Base-by-base conservation (phyloP, 1,140 invertebrate genomes). In the Zaprionus tsacasi region DNA sequence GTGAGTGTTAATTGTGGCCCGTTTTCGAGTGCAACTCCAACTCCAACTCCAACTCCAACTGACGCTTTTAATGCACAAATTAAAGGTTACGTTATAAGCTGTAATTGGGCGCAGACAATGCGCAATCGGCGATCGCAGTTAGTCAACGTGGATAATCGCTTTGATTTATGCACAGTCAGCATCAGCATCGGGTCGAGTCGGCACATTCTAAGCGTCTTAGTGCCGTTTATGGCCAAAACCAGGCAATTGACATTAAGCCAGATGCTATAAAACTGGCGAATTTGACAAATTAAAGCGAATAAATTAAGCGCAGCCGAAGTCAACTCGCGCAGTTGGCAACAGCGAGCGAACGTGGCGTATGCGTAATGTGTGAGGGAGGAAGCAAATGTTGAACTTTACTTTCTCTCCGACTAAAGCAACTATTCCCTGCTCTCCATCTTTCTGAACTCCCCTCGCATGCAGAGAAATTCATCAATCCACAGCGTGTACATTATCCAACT, bases 261-360 rank as follows among this genome's bases (percentile, higher is more conserved):
- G 40, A 52, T 68, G 70, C 36, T 35, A 65, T 65, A 30, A 56
- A 65, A 65, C 52, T 30, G 61, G 30, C 69, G 59, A 69, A 66
- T 59, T 77, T 83, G 77, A 81, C 81, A 83, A 85, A 85, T 83
- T 57, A 61, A 69, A 52, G 60, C 61, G 76, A 69, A 83, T 83
- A 85, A 85, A 83, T 80, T 77, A 56, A 33, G 5, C 35, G 11
- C 35, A 15, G 17, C 13, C 36, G 4, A 67, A 59, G n/a, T 30
- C 27, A 52, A 52, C 3, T 50, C 45, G 10, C 50, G 33, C 69
- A 38, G 48, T 76, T 67, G 33, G 67, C 52, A 81, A 72, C 67
- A 77, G 40, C 17, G 45, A 27, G 6, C 12, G 36, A 33, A 35
- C 10, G n/a, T 56, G 38, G 12, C 54, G 61, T 71, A 71, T 71